A percentile compares a stretch with the other conserved stretches of the same genome.
These are phyloP conservation scores for Galerucella nymphaeae DNA, from an alignment of 2,888 invertebrate species.

Conservation along the genomic window DNA sequence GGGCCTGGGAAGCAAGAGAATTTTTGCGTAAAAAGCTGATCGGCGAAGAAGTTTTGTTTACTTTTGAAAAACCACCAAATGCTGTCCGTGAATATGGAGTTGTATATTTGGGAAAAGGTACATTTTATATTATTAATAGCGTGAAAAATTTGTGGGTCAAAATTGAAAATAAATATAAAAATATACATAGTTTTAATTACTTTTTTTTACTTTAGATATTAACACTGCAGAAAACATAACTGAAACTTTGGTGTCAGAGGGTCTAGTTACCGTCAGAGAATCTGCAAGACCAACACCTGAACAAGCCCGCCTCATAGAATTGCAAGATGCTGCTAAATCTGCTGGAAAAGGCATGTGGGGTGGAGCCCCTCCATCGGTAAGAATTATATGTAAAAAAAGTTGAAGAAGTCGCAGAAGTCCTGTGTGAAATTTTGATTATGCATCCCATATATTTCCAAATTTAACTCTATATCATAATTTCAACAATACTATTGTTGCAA, in stretches of 20 bases:
- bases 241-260: constrained; percentile 89
- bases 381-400: constrained; percentile 13
- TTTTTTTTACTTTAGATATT: constrained; percentile 63
- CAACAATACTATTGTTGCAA: no score
- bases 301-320: constrained; percentile 77
- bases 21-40: constrained; percentile 92
- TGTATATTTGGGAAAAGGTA: constrained; percentile 86
- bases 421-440: no score
- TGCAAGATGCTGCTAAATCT: constrained; percentile 90
- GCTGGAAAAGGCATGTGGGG: constrained; percentile 88
- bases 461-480: no score
- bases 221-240: constrained; percentile 87
- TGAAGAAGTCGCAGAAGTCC: no score
- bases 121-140: neutral
- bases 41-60: constrained; percentile 89
- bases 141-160: no score
- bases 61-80: constrained; percentile 84
- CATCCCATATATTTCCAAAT: no score
- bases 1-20: constrained; percentile 98
- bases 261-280: constrained; percentile 84
- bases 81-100: constrained; percentile 89
- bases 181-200: no score
- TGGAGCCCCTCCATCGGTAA: constrained; percentile 54
- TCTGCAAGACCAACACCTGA: constrained; percentile 75
- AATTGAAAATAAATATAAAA: no score